These are phyloP conservation scores for Silurus asotus DNA, from an alignment of 2,113 vertebrate species.

Conservation along the genomic window DNA sequence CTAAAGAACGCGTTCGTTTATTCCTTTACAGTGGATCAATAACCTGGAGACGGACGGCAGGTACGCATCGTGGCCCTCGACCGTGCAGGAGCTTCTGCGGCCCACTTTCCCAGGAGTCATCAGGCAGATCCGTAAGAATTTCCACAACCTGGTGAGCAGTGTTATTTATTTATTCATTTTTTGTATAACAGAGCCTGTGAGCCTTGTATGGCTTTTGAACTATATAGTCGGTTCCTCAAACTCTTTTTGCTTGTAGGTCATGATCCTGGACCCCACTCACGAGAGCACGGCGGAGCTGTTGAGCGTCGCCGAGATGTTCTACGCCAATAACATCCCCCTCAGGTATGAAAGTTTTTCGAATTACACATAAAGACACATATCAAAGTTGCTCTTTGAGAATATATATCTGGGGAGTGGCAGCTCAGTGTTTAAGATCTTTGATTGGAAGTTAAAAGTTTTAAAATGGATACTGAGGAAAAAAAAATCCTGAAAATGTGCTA, in stretches of 20 bases:
- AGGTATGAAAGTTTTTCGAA: conserved; percentile 70
- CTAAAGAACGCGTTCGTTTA: neutral
- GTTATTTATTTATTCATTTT: neutral
- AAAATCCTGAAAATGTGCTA: no score
- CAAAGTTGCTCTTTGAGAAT: no score
- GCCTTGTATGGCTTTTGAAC: no score
- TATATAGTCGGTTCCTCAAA: no score
- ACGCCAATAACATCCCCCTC: conserved; percentile 93
- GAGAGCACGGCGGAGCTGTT: conserved; percentile 84
- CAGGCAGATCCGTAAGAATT: conserved; percentile 94
- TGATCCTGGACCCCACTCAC: conserved; percentile 87
- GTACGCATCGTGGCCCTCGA: conserved; percentile 91
- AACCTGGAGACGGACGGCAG: conserved; percentile 88
- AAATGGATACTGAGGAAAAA: no score
- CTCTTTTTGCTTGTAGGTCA: conserved; percentile 75
- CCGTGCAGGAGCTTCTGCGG: conserved; percentile 88
- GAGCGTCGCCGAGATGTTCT: conserved; percentile 95
- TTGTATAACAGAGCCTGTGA: no score
- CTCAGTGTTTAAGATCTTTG: no score
- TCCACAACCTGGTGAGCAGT: conserved; percentile 88
- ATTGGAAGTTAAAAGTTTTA: no score
- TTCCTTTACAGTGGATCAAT: conserved; percentile 88
- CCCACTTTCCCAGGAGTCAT: conserved; percentile 97
- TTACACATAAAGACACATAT: no score
- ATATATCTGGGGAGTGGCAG: no score